Percentiles rank a stretch among this genome's conserved stretches.
Conservation (phyloP, 35 echinoderm and acorn worm species). For the Ptychodera flava region DNA sequence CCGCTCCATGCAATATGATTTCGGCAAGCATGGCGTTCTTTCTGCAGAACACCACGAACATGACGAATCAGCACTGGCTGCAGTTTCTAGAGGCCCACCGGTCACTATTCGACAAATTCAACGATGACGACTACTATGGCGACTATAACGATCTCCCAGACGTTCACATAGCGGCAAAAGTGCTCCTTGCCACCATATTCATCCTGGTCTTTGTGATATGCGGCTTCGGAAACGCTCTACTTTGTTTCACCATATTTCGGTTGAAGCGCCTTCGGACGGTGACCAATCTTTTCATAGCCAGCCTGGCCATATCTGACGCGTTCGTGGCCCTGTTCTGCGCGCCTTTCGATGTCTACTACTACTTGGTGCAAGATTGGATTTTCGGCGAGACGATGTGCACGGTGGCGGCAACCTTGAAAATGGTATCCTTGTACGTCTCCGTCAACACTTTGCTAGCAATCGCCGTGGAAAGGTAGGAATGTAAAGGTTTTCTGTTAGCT, state of each 20-base stretch:
- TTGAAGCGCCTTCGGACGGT: conserved; percentile 78
- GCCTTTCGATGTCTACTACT: conserved; percentile 58
- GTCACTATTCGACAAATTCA: no score
- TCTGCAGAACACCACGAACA: no score
- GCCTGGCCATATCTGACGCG: conserved; percentile 77
- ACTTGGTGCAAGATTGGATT: conserved; percentile 75
- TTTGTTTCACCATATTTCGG: conserved; percentile 61
- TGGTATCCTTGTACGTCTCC: conserved; percentile 87
- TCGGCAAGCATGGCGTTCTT: no score
- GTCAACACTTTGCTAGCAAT: conserved; percentile 94
- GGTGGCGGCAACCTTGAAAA: conserved; percentile 57
- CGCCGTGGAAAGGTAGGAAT: conserved; percentile 91
- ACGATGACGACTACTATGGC: not conserved
- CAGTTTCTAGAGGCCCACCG: no score
- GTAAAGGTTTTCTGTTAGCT: no score
- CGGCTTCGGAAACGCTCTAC: conserved; percentile 69
- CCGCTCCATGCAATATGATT: no score
- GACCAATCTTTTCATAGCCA: conserved; percentile 88
- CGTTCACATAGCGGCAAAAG: conserved; percentile 2
- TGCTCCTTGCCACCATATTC: conserved; percentile 44
- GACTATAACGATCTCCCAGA: not conserved
- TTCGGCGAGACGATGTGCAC: conserved; percentile 64
- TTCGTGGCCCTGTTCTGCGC: conserved; percentile 73
- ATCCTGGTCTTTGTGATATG: conserved; percentile 60
- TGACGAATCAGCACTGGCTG: no score